phyloP scores from a whole-genome alignment of 2,113 vertebrate genomes.

The Lota lota region DNA sequence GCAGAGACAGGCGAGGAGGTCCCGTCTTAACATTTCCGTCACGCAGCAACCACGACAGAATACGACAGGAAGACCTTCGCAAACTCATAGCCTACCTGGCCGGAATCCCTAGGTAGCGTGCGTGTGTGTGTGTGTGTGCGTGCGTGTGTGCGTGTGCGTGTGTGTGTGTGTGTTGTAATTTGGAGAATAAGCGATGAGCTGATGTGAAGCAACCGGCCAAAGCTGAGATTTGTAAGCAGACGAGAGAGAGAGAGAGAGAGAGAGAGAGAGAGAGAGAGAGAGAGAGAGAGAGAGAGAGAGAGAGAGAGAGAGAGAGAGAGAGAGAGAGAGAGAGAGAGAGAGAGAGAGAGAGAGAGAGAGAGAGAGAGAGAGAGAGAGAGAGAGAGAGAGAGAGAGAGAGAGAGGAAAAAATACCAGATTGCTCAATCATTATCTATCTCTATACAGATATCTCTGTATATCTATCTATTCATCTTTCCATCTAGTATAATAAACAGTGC shows the following conservation, averaged over 20 bases:
- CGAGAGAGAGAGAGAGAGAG: constrained; percentile 24
- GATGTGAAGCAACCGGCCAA: no score
- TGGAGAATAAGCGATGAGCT: no score
- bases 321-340: constrained; percentile 32
- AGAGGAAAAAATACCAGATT: constrained; percentile 19
- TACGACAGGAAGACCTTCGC: constrained; percentile 95
- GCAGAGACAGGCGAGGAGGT: constrained; percentile 95
- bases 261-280: constrained; percentile 25
- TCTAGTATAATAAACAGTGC: no score
- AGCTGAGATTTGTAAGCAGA: constrained; percentile 5
- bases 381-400: constrained; percentile 20
- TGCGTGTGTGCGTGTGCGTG: neutral
- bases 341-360: constrained; percentile 20
- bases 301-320: constrained; percentile 23
- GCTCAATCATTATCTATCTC: neutral
- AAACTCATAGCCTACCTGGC: constrained; percentile 95
- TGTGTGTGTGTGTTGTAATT: neutral
- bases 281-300: constrained; percentile 24
- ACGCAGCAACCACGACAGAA: constrained; percentile 98
- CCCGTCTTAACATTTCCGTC: constrained; percentile 97
- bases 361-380: constrained; percentile 27
- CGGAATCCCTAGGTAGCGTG: constrained; percentile 86
- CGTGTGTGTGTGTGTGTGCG: constrained; percentile 13
- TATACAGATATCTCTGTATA: no score
- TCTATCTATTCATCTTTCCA: no score